These are phyloP conservation scores for Rhynchotus rufescens DNA, from an alignment of 2,797 vertebrate species.

Conservation along the genomic window DNA sequence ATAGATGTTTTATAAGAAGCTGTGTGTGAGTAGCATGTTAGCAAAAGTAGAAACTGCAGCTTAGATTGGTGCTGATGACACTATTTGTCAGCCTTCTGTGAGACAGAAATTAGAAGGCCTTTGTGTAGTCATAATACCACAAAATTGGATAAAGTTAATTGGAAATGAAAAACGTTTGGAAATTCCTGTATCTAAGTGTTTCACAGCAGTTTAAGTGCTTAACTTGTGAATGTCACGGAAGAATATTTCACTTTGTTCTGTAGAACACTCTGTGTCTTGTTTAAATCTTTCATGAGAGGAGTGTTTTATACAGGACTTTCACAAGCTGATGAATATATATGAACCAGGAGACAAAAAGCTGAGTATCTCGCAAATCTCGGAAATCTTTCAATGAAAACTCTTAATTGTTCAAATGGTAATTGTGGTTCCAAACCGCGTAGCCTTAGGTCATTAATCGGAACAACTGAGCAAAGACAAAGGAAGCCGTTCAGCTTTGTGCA, in stretches of 20 bases:
- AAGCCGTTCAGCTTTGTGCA: background rate
- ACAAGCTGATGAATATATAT: background rate
- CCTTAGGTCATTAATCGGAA: background rate
- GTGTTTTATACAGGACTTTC: background rate
- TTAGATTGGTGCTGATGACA: background rate
- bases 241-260: background rate
- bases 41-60: background rate
- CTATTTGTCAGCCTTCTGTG: background rate
- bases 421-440: background rate
- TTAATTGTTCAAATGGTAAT: background rate
- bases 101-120: background rate
- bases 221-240: background rate
- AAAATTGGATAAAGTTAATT: background rate
- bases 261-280: background rate
- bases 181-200: background rate
- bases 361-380: background rate
- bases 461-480: background rate
- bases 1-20: conserved; percentile 2
- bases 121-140: background rate
- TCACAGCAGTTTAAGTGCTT: background rate
- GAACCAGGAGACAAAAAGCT: background rate
- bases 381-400: background rate
- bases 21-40: background rate
- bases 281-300: background rate
- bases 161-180: background rate